Evolutionary conservation across 2,113 vertebrate genomes (phyloP).

Genomic region (Tragelaphus imberbis): DNA sequence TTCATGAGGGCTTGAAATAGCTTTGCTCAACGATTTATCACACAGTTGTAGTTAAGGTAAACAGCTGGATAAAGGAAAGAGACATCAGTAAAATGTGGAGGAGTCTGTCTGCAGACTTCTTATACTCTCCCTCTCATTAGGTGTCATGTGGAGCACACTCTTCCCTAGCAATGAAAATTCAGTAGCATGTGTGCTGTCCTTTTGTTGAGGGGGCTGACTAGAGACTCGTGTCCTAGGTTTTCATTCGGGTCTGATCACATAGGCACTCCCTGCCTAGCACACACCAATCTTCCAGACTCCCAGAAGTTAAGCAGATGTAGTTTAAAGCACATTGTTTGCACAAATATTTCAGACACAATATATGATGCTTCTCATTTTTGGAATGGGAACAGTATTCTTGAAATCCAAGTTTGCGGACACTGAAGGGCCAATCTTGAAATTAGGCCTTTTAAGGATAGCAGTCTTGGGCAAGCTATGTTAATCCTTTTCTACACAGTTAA

Average conservation of each 20-base stretch:
- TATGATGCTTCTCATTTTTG: background rate
- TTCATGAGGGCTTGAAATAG: background rate
- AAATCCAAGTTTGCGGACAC: background rate
- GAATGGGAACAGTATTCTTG: background rate
- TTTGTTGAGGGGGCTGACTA: background rate
- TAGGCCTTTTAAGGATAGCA: background rate
- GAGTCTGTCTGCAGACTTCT: background rate
- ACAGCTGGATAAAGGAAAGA: background rate
- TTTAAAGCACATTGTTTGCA: background rate
- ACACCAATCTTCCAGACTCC: background rate
- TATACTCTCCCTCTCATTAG: background rate
- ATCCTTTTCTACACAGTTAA: background rate
- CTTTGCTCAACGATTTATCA: background rate
- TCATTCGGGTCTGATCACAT: background rate
- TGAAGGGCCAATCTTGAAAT: background rate
- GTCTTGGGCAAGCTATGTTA: background rate
- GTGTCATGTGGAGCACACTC: background rate
- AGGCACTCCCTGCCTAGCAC: background rate
- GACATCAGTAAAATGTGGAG: background rate
- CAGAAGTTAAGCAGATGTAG: background rate
- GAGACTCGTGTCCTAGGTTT: background rate
- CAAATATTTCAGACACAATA: background rate
- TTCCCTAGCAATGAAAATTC: background rate
- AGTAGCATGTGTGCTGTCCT: background rate
- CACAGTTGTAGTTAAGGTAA: background rate